Evolutionary conservation across 2,113 vertebrate genomes (phyloP).

Genomic region (Pica pica): DNA sequence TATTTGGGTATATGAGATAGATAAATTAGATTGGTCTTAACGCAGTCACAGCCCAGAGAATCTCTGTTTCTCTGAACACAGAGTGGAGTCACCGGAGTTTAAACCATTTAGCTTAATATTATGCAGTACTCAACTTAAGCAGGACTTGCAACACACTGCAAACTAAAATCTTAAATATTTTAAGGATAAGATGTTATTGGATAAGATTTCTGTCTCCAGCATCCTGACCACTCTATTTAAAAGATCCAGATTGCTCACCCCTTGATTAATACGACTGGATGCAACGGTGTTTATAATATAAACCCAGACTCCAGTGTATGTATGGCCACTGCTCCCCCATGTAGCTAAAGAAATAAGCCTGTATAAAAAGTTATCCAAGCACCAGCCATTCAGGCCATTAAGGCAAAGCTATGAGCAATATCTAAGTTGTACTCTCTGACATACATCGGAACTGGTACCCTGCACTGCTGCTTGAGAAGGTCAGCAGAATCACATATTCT

Average conservation of each 20-base stretch:
- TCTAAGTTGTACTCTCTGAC: background rate
- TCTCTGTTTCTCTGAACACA: background rate
- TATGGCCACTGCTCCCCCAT: background rate
- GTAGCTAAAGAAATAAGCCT: background rate
- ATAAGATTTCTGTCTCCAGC: background rate
- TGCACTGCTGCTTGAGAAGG: background rate
- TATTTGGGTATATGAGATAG: fast-evolving
- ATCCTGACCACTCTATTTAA: background rate
- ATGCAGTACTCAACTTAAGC: background rate
- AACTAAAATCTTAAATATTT: background rate
- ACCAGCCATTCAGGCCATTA: background rate
- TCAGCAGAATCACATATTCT: fast-evolving
- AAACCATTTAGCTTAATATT: background rate
- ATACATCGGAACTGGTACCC: background rate
- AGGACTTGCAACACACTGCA: background rate
- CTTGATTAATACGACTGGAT: background rate
- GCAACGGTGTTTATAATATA: background rate
- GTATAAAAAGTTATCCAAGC: background rate
- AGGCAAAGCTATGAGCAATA: background rate
- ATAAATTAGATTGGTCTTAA: background rate
- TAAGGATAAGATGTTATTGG: background rate
- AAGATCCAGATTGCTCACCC: background rate
- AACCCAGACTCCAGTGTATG: background rate
- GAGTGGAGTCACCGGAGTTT: background rate
- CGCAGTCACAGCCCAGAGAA: background rate